These are phyloP conservation scores for Ferrisia virgata DNA, from an alignment of 2,888 invertebrate species.

Conservation along the genomic window DNA sequence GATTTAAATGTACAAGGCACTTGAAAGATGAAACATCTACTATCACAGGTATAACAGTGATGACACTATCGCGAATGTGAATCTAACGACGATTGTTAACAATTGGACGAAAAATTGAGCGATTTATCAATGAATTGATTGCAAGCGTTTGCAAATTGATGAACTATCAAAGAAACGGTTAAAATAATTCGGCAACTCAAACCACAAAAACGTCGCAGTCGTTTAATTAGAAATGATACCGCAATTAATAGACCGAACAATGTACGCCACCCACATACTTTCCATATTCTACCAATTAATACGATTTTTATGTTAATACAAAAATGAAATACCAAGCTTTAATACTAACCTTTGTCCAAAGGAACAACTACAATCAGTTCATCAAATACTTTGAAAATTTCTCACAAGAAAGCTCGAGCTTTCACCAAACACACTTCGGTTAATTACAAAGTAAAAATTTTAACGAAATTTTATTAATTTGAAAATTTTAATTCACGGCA, in stretches of 20 bases:
- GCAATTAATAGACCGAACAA: slow-evolving; percentile 4
- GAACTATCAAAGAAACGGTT: neutral
- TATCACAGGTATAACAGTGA: neutral
- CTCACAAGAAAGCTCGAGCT: neutral
- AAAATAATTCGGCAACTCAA: neutral
- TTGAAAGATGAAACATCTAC: neutral
- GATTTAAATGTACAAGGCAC: neutral
- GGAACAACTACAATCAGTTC: neutral
- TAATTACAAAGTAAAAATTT: neutral
- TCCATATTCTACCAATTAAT: neutral
- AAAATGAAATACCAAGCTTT: neutral
- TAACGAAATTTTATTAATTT: slow-evolving; percentile 3
- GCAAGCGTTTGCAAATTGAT: neutral
- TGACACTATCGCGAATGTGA: neutral
- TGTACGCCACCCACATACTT: slow-evolving; percentile 25
- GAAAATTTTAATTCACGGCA: neutral
- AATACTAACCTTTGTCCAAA: slow-evolving; percentile 7
- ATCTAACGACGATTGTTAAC: neutral
- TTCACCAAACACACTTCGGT: neutral
- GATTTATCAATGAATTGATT: neutral
- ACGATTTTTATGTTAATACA: slow-evolving; percentile 10
- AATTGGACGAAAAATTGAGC: neutral
- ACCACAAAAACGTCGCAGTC: neutral
- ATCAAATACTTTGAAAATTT: neutral
- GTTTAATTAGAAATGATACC: neutral